Base-by-base conservation (phyloP, 2,888 invertebrate genomes). In the Lithophane leautieri region DNA sequence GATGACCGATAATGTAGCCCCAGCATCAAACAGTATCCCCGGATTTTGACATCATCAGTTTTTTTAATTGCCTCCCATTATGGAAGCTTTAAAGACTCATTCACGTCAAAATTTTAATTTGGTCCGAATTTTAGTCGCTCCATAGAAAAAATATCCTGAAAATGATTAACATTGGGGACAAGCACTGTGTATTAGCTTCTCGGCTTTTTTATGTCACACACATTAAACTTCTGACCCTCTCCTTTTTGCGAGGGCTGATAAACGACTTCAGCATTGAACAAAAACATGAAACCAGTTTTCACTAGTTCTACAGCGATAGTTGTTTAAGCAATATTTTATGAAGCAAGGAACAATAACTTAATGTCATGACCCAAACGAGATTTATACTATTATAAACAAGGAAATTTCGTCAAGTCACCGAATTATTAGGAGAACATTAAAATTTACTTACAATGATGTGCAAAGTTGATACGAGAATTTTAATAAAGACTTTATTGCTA, bases 391-490 rank as follows among this genome's bases (percentile, higher is more conserved):
- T 83, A 78, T 81, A 80, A 80, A 79, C 70, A 78, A 76, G 63
- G 58, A 78, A 85, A 82, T 85, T 89, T 84, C 52, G 77, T 78
- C 85, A 72, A 89, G 89, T 91, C 90, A 91, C 73, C 54, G 77
- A 86, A 86, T 86, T 89, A 89, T 89, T 90, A 88, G 83, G 84
- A 85, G 79, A 88, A 87, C 88, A 89, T 90, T 90, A 90, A 86
- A 90, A 89, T 87, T 87, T 88, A 89, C 89, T 86, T 83, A 89
- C 87, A 89, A 86, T 88, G 85, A 88, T 85, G 81, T 85, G 86
- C 82, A 80, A 84, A 88, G 84, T 89, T 85, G 79, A 83, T 4
- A 88, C 81, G 69, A 75, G 58, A 67, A 78, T 73, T 65, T 76
- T 63, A 76, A 44, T 78, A 50, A 77, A 65, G 25, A 65, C 75